Conservation (phyloP, 2,888 invertebrate species). For the Ommatoiulus sabulosus region DNA sequence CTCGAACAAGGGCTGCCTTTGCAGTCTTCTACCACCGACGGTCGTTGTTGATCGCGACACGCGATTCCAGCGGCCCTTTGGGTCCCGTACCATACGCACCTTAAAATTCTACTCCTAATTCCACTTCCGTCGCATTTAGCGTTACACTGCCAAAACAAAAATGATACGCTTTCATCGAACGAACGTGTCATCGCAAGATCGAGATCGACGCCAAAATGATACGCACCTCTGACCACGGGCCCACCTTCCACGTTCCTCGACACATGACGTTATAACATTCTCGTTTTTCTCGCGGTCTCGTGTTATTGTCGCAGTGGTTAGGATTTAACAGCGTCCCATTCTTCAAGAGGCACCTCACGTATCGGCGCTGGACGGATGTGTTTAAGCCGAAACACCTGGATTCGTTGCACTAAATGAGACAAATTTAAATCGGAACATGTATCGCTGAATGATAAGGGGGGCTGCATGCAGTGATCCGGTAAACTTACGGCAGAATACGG, state of each 20-base stretch:
- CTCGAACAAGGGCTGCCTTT: conserved; percentile 76
- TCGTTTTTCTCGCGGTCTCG: conserved; percentile 80
- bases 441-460: too few species aligned
- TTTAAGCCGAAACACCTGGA: conserved; percentile 82
- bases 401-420: conserved; percentile 73
- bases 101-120: conserved; percentile 86
- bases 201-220: too few species aligned
- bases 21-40: conserved; percentile 83
- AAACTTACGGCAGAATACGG: conserved; percentile 74
- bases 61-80: conserved; percentile 86
- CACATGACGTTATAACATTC: conserved; percentile 88
- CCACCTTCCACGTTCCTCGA: conserved; percentile 89
- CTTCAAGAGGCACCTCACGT: conserved; percentile 73
- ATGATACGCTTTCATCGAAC: too few species aligned
- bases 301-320: conserved; percentile 77
- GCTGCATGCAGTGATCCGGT: too few species aligned
- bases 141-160: conserved; percentile 76
- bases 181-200: too few species aligned
- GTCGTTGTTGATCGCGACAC: conserved; percentile 82
- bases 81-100: conserved; percentile 92
- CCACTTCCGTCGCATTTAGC: conserved; percentile 86
- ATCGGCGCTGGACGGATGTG: conserved; percentile 81
- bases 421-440: background rate
- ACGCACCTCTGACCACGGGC: conserved; percentile 91
- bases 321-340: conserved; percentile 71